Evolutionary conservation across 2,113 vertebrate species (phyloP), one percentile per base, ranked within the genome.

Genomic region (Irena cyanogastra): DNA sequence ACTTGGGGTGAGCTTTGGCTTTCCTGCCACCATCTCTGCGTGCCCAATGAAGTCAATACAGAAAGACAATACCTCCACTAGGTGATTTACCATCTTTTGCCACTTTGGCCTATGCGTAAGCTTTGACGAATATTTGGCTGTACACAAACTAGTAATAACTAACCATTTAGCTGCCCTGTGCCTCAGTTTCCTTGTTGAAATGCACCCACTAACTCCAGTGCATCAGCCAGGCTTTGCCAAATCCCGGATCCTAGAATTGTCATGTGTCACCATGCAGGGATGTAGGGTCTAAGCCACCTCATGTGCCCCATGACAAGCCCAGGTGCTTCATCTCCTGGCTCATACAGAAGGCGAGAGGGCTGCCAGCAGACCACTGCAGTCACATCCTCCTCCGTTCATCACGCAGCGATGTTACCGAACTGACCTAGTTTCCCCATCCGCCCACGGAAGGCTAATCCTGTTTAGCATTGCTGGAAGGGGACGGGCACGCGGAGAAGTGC

Each of bases 361-460:
- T 96, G 82, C 66, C 81, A 86, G 83, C 54, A 63, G 80, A 87
- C 94, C 94, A 57, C 42, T 44, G 78, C 69, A 60, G 79, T 96
- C 53, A 17, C 89, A 84, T 94, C 93, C 77, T 91, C 84, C 77
- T 88, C 87, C 45, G 26, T 75, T 94, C 95, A n/a, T 95, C 65
- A 5, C 30, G 59, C 85, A 93, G 94, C 23, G 11, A 53, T 94
- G 95, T 96, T 97, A 95, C 96, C 57, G 11, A 93, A 97, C 93
- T 98, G 98, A 98, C 98, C 98, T 98, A 98, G 97, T 98, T 98
- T 97, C 75, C 59, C 85, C 86, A 10, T 97, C 94, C 96, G 65
- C 97, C 96, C 96, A 95, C 97, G 84, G 94, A 98, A 97, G 91
- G 94, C 97, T 97, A 97, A 98, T 98, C 97, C 97, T 97, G 97